A percentile compares a stretch with the other conserved stretches of the same genome.
These are phyloP conservation scores for Tipula lateralis DNA, from an alignment of 2,888 invertebrate species.

Conservation along the genomic window DNA sequence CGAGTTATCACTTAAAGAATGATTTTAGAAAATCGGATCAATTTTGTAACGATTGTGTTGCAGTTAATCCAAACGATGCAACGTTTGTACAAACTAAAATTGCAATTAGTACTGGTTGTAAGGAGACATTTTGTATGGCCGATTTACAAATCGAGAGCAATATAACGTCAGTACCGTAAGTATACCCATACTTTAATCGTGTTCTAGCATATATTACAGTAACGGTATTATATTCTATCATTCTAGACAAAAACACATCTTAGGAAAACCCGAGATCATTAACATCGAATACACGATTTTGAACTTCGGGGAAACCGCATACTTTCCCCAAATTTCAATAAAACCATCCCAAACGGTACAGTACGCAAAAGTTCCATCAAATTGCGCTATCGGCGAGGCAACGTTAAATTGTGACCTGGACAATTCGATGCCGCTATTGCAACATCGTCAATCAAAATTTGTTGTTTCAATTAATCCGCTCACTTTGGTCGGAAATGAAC, in stretches of 20 bases:
- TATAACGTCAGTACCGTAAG: neutral
- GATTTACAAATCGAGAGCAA: conserved; percentile 30
- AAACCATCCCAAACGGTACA: neutral
- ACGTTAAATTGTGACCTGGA: conserved; percentile 31
- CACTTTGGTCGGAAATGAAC: conserved; percentile 30
- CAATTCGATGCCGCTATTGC: conserved; percentile 25
- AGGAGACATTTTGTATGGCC: conserved; percentile 32
- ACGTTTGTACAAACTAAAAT: conserved; percentile 32
- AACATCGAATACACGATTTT: conserved; percentile 35
- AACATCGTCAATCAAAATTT: neutral
- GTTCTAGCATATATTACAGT: neutral
- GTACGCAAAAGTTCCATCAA: conserved; percentile 32
- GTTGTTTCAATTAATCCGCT: conserved; percentile 28
- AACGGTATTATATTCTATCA: neutral
- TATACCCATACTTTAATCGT: neutral
- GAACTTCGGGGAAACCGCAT: conserved; percentile 45
- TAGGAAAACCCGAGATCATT: conserved; percentile 32
- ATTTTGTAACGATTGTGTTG: conserved; percentile 34
- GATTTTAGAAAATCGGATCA: neutral
- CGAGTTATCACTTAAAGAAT: neutral
- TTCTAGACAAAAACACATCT: conserved; percentile 31
- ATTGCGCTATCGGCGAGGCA: conserved; percentile 29
- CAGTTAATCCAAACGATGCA: conserved; percentile 33
- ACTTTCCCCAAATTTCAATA: conserved; percentile 38
- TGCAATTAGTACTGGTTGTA: conserved; percentile 34